phyloP scores from a whole-genome alignment of 1,140 invertebrate genomes.

The Drosophila murphyi region DNA sequence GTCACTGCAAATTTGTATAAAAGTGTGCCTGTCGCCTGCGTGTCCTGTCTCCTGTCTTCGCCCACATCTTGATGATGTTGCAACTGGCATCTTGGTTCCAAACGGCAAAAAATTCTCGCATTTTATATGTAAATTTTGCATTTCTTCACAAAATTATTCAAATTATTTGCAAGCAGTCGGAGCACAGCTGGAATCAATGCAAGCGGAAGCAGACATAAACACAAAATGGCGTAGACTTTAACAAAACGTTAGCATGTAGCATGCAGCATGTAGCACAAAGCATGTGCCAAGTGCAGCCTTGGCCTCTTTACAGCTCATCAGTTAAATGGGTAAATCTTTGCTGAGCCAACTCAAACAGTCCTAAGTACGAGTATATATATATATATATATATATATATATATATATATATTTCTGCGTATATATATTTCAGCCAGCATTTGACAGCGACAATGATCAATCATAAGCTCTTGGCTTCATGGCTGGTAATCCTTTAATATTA shows the following conservation, averaged over 20 bases:
- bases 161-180: conserved; percentile 67
- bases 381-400: background rate
- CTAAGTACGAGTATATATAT: background rate
- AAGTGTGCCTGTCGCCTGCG: conserved; percentile 29
- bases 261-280: background rate
- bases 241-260: conserved; percentile 36
- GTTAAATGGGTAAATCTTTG: conserved; percentile 54
- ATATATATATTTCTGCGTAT: too few species aligned
- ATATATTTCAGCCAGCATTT: conserved; percentile 7
- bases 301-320: conserved; percentile 60
- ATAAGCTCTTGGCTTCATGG: conserved; percentile 41
- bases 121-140: conserved; percentile 80
- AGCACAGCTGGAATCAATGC: conserved; percentile 11
- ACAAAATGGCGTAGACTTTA: conserved; percentile 44
- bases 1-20: conserved; percentile 54
- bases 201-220: conserved; percentile 27
- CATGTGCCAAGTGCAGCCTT: conserved; percentile 54
- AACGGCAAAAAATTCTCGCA: conserved; percentile 7
- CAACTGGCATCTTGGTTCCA: conserved; percentile 11
- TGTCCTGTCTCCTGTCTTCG: conserved; percentile 2
- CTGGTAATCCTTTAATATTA: conserved; percentile 77
- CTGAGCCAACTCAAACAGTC: conserved; percentile 21
- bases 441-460: conserved; percentile 34
- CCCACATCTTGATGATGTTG: background rate
- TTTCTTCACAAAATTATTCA: conserved; percentile 79